Base-by-base conservation (phyloP, 1,140 invertebrate species). In the Lordiphosa mommai region DNA sequence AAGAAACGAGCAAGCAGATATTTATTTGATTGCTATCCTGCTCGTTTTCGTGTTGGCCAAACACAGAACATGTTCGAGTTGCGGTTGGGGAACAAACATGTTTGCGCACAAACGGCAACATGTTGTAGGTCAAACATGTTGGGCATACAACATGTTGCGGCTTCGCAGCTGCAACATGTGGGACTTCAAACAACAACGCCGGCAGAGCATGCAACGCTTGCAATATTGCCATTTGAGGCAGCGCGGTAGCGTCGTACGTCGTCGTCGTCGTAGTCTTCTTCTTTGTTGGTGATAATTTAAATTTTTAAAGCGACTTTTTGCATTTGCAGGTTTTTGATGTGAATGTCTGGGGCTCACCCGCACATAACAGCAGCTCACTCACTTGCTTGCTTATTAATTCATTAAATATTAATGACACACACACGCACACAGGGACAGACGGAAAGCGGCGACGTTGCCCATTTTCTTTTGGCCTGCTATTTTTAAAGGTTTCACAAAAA, bases 341-440 rank as follows among this genome's bases (percentile, higher is more conserved):
- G 48, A 59, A 37, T 36, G n/a, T n/a, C n/a, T n/a, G n/a, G n/a
- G n/a, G 52, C 44, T 59, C 53, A 64, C 38, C 12, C 53, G 16
- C 49, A 56, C 56, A 49, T 49, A 64, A 41, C 41, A 23, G 33
- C 46, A 48, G 40, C 29, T 46, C 33, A 40, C 36, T 33, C 17
- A 27, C 10, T n/a, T 4, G 17, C 20, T 48, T 55, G 63, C 60
- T 77, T 79, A 69, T 73, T 79, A 65, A 79, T 79, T 69, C 69
- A 79, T 79, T 64, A 79, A 72, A 79, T 79, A 79, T 79, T 79
- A 80, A 79, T 73, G 74, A 34, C 34, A 56, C 49, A 23, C 41
- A 59, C 27, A 38, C 34, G 4, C 27, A 40, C n/a, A 30, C 13
- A 34, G 33, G 33, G 4, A 8, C 16, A 41, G 46, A 52, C 13